Evolutionary conservation across 2,113 vertebrate genomes (phyloP).

Genomic region (Oncorhynchus clarkii): DNA sequence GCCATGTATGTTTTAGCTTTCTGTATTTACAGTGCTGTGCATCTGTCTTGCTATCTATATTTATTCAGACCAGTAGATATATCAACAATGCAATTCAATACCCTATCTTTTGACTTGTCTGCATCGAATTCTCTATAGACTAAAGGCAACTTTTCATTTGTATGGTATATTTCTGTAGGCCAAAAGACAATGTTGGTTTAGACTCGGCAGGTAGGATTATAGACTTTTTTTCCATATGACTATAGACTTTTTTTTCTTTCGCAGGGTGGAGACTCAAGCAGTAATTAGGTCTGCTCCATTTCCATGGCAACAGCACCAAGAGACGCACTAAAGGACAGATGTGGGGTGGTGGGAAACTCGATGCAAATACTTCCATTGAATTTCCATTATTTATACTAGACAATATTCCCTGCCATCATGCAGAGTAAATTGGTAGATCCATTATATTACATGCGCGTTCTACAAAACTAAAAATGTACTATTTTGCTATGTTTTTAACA

Average conservation of each 20-base stretch:
- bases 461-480: no score
- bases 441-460: no score
- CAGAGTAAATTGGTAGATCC: no score
- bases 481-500: no score
- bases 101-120: no score
- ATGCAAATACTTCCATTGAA: not conserved
- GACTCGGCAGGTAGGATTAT: not conserved
- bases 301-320: not conserved
- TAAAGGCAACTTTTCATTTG: no score
- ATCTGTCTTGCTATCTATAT: slow-evolving; percentile 31
- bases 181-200: no score
- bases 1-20: slow-evolving; percentile 50
- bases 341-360: not conserved
- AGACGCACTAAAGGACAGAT: not conserved
- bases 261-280: not conserved
- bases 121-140: no score
- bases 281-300: not conserved
- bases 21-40: slow-evolving; percentile 40
- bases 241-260: not conserved
- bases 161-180: no score
- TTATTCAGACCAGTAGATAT: slow-evolving; percentile 11
- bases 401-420: no score
- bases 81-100: not conserved
- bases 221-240: not conserved
- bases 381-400: not conserved